Conservation (phyloP, 2,113 vertebrate species). For the Gadus macrocephalus region DNA sequence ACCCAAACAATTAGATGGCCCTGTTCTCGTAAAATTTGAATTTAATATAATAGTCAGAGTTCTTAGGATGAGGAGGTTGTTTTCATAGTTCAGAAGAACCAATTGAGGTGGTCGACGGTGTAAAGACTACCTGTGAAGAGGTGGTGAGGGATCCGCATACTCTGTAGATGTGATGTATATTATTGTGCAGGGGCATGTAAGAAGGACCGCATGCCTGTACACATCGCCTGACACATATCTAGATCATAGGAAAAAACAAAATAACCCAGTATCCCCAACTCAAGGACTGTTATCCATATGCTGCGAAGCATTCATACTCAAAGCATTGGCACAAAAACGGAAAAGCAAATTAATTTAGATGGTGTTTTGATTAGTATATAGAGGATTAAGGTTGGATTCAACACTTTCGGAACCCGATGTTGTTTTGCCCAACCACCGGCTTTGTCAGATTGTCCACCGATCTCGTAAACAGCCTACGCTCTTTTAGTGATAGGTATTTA, state of each 20-base stretch:
- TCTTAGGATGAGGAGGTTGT: too few species aligned
- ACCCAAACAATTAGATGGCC: too few species aligned
- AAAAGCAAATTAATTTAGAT: not conserved
- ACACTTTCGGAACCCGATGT: too few species aligned
- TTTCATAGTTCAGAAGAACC: too few species aligned
- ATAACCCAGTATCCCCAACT: not conserved
- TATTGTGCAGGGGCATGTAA: slow-evolving; percentile 53
- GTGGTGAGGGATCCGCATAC: slow-evolving; percentile 47
- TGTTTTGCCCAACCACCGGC: too few species aligned
- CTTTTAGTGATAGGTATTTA: too few species aligned
- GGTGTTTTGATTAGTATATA: not conserved
- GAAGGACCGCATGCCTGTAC: slow-evolving; percentile 62
- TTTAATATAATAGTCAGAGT: too few species aligned
- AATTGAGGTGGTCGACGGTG: too few species aligned
- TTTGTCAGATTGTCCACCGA: too few species aligned
- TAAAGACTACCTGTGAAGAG: slow-evolving; percentile 71
- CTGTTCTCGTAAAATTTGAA: too few species aligned
- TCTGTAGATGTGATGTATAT: slow-evolving; percentile 53
- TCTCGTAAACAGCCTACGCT: too few species aligned
- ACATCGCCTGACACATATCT: slow-evolving; percentile 77
- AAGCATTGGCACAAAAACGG: not conserved
- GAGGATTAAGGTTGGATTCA: too few species aligned
- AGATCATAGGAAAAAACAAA: slow-evolving; percentile 20
- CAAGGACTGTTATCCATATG: not conserved
- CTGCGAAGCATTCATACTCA: not conserved